Evolutionary conservation across 2,113 vertebrate species (phyloP), one percentile per base, ranked within the genome.

Genomic region (Gallinago media): DNA sequence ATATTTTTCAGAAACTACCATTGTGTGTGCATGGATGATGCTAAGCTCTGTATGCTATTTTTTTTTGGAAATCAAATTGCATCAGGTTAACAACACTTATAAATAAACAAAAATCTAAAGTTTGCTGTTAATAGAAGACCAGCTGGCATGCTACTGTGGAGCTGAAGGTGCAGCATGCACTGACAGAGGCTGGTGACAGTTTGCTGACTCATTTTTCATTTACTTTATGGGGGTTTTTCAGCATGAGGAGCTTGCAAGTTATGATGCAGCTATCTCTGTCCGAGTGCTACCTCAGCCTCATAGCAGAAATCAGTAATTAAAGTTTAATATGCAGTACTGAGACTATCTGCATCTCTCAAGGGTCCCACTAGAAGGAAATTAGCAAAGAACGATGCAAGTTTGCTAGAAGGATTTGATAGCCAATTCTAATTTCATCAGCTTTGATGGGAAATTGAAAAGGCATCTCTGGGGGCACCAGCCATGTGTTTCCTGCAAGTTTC

Each of bases 171-270:
- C 44, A 36, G 88, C 55, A 67, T 75, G 92, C 62, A 72, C 88
- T 56, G 90, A 79, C 86, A 87, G 81, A 94, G 81, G 96, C 36
- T 77, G 59, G 58, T 75, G 49, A 85, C 68, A 54, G 73, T 62
- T 68, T 95, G 92, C 92, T 90, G 96, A 97, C 40, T 97, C 94
- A 96, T 95, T 96, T 97, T 85, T 96, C 91, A 94, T 90, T 68
- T 89, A 73, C 47, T 89, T 85, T 82, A 70, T 76, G 66, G 81
- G 19, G 88, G 31, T n/a, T 95, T 85, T 96, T 88, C 58, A 92
- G 90, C 54, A 34, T 0, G 15, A 94, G 82, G 36, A 93, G 46
- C 77, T 89, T 80, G 49, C 58, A 89, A 83, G 76, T 52, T 75
- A 83, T 36, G 91, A 94, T 82, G 76, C 91, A 90, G 93, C 90